Evolutionary conservation across 1,140 invertebrate species (phyloP), one percentile per base, ranked within the genome.

Genomic region (Procambarus clarkii): DNA sequence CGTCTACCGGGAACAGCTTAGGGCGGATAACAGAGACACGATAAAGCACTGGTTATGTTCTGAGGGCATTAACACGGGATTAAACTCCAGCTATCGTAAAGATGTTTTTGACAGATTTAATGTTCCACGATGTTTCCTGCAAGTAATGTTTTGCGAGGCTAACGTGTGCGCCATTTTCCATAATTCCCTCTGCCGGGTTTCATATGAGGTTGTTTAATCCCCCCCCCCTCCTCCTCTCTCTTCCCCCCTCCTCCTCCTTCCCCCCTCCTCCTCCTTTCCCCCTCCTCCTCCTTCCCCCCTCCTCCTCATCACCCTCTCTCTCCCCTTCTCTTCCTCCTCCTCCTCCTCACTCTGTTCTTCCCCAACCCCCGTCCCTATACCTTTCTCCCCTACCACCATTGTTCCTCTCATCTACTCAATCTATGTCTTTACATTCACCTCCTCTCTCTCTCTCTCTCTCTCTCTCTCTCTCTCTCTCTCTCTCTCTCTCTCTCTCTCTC

Each of bases 21-120:
- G 34, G 44, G 48, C n/a, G 86, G 86, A 88, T 88, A 88, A 48
- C 79, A 15, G 46, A 34, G 54, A 74, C 58, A 69, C 74, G 69
- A 85, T 91, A 91, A 91, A 91, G 81, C 88, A 91, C 69, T 88
- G 88, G 88, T 91, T 91, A 91, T 91, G 88, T 91, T 91, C 88
- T 60, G 18, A 76, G 34, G 82, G 88, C 58, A 91, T 91, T 91
- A 91, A 91, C 88, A 91, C 81, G 48, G 82, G 88, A 83, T 91
- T 91, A 91, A 91, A 85, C 88, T 78, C 88, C 64, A 78, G 34
- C 48, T 91, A 85, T 91, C 88, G 88, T 91, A 91, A 91, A 91
- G 88, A 91, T 91, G 88, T 91, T 91, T 91, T 91, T 91, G 88
- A 91, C 88, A 91, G 88, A 91, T 91, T 91, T 91, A 91, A 91